Base-by-base conservation (phyloP, 2,797 vertebrate species). In the Melopsittacus undulatus region DNA sequence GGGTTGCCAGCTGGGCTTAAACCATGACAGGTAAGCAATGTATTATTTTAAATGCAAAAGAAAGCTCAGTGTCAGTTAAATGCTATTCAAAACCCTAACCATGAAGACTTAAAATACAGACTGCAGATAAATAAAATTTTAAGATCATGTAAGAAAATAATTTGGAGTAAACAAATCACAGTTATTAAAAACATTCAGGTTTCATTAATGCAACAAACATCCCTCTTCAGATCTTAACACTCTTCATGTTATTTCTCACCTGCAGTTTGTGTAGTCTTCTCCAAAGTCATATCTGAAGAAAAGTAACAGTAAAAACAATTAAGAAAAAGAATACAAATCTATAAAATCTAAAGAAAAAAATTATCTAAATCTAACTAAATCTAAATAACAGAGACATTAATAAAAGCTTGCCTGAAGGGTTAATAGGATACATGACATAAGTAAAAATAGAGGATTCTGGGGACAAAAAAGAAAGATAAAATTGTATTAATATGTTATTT, bases 351-450 rank as follows among this genome's bases (percentile, higher is more conserved):
- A 61, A 61, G 7, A 36, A 61, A 61, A 59, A 91, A 62, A 38
- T 22, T n/a, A 62, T 67, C 17, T 89, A 95, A 90, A 66, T 63
- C 30, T 68, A 89, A 79, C 42, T 85, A 83, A 68, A 94, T 92
- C 34, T 84, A 95, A 72, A 11, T 87, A 95, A 84, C 12, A 75
- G 27, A 87, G 96, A 88, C 18, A 52, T 67, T 83, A 96, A 94
- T 46, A 92, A 76, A 69, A 92, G 94, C 91, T 97, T 97, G 95
- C 93, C 97, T 95, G 89, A 78, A 93, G 62, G 79, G 97, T 69
- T 96, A 92, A 94, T 92, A 92, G 89, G 74, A 79, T 73, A 96
- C 34, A 87, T 73, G 69, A 96, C 48, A 81, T 96, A 96, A 87
- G 82, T 82, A 94, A 96, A 12, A 93, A 92, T 11, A 85, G 82